Base-by-base conservation (phyloP, 2,888 invertebrate genomes). In the Plutella xylostella region DNA sequence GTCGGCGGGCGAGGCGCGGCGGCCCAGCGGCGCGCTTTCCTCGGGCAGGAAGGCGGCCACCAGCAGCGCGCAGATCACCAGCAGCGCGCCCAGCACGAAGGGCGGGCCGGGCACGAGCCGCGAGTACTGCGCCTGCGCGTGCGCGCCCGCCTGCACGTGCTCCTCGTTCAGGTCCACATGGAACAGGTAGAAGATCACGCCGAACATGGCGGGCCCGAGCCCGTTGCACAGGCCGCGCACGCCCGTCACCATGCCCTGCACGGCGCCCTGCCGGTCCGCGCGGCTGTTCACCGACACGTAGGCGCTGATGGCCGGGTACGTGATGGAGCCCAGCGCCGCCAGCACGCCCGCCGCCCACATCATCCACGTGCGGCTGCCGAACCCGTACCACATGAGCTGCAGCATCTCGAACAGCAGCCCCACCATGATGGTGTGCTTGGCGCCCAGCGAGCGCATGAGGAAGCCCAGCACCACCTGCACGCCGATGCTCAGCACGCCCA, bases 331-430 rank as follows among this genome's bases (percentile, higher is more conserved):
- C 57, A 98, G 88, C 12, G 98, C 96, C 30, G 98, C 98, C 55
- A 99, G 85, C 55, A 97, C 90, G 45, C 99, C 99, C 9, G 98
- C 98, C 31, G 94, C 93, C 99, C 99, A 99, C 96, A 99, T 98
- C 93, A 99, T 97, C 97, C 97, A 98, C 52, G 92, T 93, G 62
- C 96, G 92, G 58, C 96, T 96, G 46, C 97, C 97, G 65, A 98
- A 96, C 33, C 98, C 98, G 71, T 96, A 98, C 94, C 97, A 97
- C 85, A 97, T 91, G 52, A 99, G 87, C 75, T 99, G 98, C 58
- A 97, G 86, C 90, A 97, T 93, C 85, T 99, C 98, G 82, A 98
- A 97, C 52, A 96, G 80, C 53, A 99, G 88, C 44, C 98, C 99
- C 66, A 98, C 86, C 89, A 99, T 96, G 60, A 99, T 99, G 45